These are phyloP conservation scores for Rhizoglyphus robini DNA, from an alignment of 1,140 invertebrate species.

Conservation along the genomic window DNA sequence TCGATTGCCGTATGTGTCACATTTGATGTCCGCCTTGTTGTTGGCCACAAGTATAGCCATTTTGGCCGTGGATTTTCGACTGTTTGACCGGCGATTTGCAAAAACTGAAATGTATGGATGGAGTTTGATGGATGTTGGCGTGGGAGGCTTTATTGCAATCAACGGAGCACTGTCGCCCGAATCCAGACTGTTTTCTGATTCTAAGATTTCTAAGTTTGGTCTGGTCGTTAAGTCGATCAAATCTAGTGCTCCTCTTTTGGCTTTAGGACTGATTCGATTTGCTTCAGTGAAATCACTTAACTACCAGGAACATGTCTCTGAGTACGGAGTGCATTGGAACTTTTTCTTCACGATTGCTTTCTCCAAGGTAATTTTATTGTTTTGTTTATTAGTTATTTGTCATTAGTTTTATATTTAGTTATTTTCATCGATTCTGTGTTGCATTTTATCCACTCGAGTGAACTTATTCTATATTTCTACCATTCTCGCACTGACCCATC, in stretches of 20 bases:
- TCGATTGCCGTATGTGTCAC: slow-evolving; percentile 9
- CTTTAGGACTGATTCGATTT: slow-evolving; percentile 52
- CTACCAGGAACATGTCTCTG: slow-evolving; percentile 71
- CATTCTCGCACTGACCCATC: slow-evolving; percentile 48
- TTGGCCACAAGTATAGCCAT: slow-evolving; percentile 48
- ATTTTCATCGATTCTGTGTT: slow-evolving; percentile 45
- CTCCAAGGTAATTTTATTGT: slow-evolving; percentile 46
- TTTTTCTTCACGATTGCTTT: slow-evolving; percentile 83
- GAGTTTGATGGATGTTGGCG: slow-evolving; percentile 85
- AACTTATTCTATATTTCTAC: slow-evolving; percentile 39
- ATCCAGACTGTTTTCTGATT: not conserved
- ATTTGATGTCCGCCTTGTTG: slow-evolving; percentile 18
- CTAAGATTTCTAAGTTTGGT: not conserved
- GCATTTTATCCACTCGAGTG: slow-evolving; percentile 35
- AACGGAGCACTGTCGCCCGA: slow-evolving; percentile 32
- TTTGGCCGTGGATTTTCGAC: slow-evolving; percentile 76
- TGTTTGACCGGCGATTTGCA: slow-evolving; percentile 65
- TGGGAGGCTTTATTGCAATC: slow-evolving; percentile 71
- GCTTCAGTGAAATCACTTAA: slow-evolving; percentile 38
- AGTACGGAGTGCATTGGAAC: slow-evolving; percentile 94
- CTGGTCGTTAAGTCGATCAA: slow-evolving; percentile 18
- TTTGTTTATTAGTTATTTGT: slow-evolving; percentile 1
- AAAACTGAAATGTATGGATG: slow-evolving; percentile 77
- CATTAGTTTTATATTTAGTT: slow-evolving; percentile 34
- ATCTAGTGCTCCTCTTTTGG: slow-evolving; percentile 30